phyloP scores from a whole-genome alignment of 2,113 vertebrate species.

The Daubentonia madagascariensis region DNA sequence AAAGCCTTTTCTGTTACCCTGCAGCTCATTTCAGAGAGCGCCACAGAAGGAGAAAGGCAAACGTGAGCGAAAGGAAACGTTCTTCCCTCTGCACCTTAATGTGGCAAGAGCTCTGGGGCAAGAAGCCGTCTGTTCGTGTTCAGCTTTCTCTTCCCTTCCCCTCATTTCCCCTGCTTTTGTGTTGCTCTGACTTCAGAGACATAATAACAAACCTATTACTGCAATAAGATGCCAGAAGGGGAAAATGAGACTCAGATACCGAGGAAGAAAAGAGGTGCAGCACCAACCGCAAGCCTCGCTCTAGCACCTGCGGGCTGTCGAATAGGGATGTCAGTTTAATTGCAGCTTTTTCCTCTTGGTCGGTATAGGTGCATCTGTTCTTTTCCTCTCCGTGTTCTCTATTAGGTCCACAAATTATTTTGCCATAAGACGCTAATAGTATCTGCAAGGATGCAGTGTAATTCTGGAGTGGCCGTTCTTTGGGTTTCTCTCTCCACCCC shows the following conservation, averaged over 20 bases:
- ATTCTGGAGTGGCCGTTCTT: neutral
- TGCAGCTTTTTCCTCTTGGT: slow-evolving; percentile 20
- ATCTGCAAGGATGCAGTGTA: neutral
- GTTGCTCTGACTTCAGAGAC: neutral
- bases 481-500: neutral
- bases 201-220: slow-evolving; percentile 28
- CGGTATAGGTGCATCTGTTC: slow-evolving; percentile 26
- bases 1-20: neutral
- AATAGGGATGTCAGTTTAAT: slow-evolving; percentile 21
- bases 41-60: neutral
- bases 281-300: neutral
- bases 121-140: neutral
- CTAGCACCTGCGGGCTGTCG: neutral
- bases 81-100: neutral
- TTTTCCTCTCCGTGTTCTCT: slow-evolving; percentile 64
- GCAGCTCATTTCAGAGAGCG: neutral
- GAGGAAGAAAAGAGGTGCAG: neutral
- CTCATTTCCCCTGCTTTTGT: neutral
- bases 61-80: fast-evolving
- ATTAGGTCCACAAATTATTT: slow-evolving; percentile 72
- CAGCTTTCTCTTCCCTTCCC: neutral
- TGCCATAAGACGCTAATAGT: slow-evolving; percentile 56
- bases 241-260: neutral
- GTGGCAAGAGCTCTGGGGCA: neutral
- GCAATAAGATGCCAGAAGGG: neutral